Evolutionary conservation across 64 coral and sea anemone species (phyloP), one percentile per base, ranked within the genome.

Genomic region (Montipora capricornis): DNA sequence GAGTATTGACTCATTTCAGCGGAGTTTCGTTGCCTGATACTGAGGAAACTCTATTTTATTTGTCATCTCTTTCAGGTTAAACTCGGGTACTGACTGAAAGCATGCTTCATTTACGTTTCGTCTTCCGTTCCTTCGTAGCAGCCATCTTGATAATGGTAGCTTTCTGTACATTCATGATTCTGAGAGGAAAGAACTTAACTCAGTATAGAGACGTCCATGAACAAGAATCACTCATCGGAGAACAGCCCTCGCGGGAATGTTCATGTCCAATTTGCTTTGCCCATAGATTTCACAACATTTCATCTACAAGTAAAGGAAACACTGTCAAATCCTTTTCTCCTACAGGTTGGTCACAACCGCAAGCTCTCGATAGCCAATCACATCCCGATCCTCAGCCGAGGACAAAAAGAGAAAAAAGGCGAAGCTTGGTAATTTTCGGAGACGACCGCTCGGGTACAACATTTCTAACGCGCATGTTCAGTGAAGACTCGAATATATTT

Each of bases 371-470:
- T 6, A 14, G 8, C 3, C 47, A 49, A 2, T 15, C 55, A 9
- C 75, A 47, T 8, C 10, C 10, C 20, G 66, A 24, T 45, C 15
- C 14, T 5, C 19, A 8, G 4, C 12, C 55, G 79, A 64, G 26
- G 45, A 89, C 47, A 51, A 88, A 51, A 79, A 81, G 47, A 49
- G 37, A 51, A 6, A 93, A 81, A 49, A 77, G 92, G 2, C 78
- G 57, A 44, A 88, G 69, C 61, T 62, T 94, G 15, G 47, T 94
- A 8, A 89, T 94, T 68, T 87, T 94, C 58, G 92, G 92, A 16
- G 86, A 94, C 57, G 92, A 94, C 49, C 92, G 92, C 3, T 94
- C 92, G 13, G 92, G 92, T 0, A 94, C 92, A 12, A 94, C 92
- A 12, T 81, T 94, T 26, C 55, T 94, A 47, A 94, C 78, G 17